These are phyloP conservation scores for Pristionchus mayeri DNA, from an alignment of 2,888 invertebrate species.

Conservation along the genomic window DNA sequence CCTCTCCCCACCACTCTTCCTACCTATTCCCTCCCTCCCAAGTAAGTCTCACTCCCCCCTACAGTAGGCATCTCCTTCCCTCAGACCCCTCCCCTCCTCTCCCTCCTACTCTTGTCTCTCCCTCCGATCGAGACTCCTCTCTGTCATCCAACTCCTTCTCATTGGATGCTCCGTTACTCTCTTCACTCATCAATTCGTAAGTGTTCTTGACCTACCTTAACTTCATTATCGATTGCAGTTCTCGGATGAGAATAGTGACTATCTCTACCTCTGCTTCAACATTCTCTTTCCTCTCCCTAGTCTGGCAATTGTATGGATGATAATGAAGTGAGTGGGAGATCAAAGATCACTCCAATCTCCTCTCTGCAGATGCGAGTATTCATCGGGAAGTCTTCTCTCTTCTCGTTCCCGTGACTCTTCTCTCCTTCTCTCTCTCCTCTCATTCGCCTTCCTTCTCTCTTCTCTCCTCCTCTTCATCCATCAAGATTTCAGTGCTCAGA, in stretches of 20 bases:
- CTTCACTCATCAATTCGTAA: background rate
- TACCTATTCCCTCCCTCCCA: background rate
- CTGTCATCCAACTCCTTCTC: background rate
- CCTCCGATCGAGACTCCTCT: background rate
- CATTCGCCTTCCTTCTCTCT: slow-evolving; percentile 25
- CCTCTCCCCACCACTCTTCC: slow-evolving; percentile 25
- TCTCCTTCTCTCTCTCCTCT: slow-evolving; percentile 12
- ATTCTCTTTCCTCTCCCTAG: background rate
- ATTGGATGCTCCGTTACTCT: background rate
- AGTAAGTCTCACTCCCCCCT: background rate
- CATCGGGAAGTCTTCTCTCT: background rate
- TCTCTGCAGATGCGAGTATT: slow-evolving; percentile 5
- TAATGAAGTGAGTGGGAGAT: slow-evolving; percentile 21
- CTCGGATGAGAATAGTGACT: background rate
- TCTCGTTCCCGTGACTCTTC: slow-evolving; percentile 30
- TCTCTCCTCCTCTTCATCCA: slow-evolving; percentile 13
- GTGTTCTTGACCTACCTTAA: background rate
- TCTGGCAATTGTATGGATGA: background rate
- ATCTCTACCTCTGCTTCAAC: slow-evolving; percentile 4
- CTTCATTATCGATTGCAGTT: background rate
- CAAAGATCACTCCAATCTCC: background rate
- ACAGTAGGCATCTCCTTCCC: no score
- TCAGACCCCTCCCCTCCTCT: background rate
- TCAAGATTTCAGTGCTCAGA: background rate
- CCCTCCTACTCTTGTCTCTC: slow-evolving; percentile 22